Evolutionary conservation across 2,797 vertebrate genomes (phyloP).

Genomic region (Phalanger gymnotis): DNA sequence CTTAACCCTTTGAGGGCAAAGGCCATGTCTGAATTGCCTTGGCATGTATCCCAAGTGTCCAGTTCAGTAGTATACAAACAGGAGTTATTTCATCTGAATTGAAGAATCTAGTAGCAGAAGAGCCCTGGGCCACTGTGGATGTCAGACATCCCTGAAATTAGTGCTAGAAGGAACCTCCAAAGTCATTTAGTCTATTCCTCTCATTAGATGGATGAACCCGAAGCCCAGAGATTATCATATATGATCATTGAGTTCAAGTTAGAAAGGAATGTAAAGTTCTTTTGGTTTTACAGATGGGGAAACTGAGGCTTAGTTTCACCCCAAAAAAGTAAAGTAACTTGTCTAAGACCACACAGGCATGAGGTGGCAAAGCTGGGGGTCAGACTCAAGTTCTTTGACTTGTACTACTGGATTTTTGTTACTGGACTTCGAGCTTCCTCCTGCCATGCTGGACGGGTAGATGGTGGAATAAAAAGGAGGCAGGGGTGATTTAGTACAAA

Average conservation of each 20-base stretch:
- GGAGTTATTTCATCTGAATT: background rate
- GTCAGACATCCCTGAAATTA: background rate
- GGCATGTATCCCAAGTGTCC: background rate
- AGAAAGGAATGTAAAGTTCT: background rate
- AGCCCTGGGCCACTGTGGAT: background rate
- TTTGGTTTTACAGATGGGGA: background rate
- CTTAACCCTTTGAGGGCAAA: background rate
- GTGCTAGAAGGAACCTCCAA: background rate
- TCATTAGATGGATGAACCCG: background rate
- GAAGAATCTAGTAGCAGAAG: background rate
- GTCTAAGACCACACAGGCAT: background rate
- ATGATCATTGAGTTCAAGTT: background rate
- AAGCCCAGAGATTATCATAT: background rate
- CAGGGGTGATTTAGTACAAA: background rate
- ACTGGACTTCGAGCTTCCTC: background rate
- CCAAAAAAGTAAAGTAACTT: background rate
- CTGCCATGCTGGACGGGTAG: background rate
- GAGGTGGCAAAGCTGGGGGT: background rate
- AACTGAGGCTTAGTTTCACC: background rate
- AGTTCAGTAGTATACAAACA: background rate
- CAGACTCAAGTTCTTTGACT: background rate
- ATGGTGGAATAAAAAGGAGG: background rate
- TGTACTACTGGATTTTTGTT: background rate
- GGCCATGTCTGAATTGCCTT: background rate
- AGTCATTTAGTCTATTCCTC: background rate